A percentile compares a stretch with the other conserved stretches of the same genome.
Conservation (phyloP, 2,113 vertebrate species). For the Hucho hucho region DNA sequence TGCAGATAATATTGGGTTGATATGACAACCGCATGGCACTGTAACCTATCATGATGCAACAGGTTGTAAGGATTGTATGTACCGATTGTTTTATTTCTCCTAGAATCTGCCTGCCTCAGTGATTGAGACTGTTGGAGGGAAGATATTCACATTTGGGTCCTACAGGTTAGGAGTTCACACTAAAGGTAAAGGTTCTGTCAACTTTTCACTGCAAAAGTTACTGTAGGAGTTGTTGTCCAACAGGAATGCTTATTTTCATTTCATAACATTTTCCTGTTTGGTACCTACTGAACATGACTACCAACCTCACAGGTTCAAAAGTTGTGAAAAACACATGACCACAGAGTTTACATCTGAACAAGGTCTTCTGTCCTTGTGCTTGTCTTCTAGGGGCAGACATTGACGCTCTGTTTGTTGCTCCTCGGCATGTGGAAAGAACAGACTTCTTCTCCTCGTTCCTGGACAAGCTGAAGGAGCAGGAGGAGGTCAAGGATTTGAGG, state of each 20-base stretch:
- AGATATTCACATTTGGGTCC: slow-evolving; percentile 92
- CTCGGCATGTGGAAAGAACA: slow-evolving; percentile 84
- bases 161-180: slow-evolving; percentile 88
- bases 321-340: neutral
- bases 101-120: slow-evolving; percentile 86
- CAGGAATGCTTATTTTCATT: neutral
- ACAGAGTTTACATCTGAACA: neutral
- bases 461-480: slow-evolving; percentile 86
- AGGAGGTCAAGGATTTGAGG: slow-evolving; percentile 87
- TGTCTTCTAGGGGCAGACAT: slow-evolving; percentile 83
- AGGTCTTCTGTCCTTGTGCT: neutral
- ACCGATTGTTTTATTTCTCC: slow-evolving; percentile 11
- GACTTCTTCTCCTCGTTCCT: slow-evolving; percentile 91
- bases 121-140: slow-evolving; percentile 86
- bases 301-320: too few species aligned
- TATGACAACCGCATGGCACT: neutral
- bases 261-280: too few species aligned
- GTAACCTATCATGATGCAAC: neutral
- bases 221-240: too few species aligned
- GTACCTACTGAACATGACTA: too few species aligned
- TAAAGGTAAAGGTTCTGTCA: slow-evolving; percentile 73
- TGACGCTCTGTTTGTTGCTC: slow-evolving; percentile 87
- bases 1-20: neutral
- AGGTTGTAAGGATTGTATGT: neutral
- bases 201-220: too few species aligned